Base-by-base conservation (phyloP, 2,113 vertebrate genomes). In the Sinocyclocheilus rhinocerous region DNA sequence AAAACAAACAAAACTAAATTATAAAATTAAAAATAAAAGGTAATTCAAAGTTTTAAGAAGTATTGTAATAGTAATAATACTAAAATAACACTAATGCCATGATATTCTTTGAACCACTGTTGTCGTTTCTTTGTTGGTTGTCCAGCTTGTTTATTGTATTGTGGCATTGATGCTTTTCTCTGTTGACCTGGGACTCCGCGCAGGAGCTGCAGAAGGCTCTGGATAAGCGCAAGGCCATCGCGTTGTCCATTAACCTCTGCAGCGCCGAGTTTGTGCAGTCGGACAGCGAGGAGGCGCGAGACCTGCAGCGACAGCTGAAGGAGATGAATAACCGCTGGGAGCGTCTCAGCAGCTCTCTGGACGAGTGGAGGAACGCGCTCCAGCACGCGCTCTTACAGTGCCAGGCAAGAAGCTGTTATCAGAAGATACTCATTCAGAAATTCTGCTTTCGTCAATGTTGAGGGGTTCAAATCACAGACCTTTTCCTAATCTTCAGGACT, bases 301-400 rank as follows among this genome's bases (percentile, higher is more conserved):
- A 95, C 73, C 95, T 99, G 3, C 97, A 96, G 90, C 94, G 94
- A 11, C 95, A 91, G 39, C 91, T 99, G 83, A 96, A 96, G 45
- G 96, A 96, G 90, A 97, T 99, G 97, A 99, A 99, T 3, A 91
- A 96, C 86, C 94, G 91, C 88, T 99, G 98, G 98, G 97, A 99
- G 84, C 95, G 91, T 0, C 95, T 97, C 22, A 94, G 97, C 90
- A 89, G 86, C 15, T 90, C 95, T 76, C 90, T 99, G 8, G 97
- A 97, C 4, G 95, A 95, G 70, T 99, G 98, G 98, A 96, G 97
- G 73, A 87, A 91, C n/a, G 95, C 94, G 0, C 88, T 99, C 2
- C 97, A 99, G 91, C 95, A 95, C 1, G 98, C 97, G 0, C 95
- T 99, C 79, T 97, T 99, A 97, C 98, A 99, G 15, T 99, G 98